Percentiles rank a stretch among this genome's conserved stretches.
Evolutionary conservation across 2,888 invertebrate genomes (phyloP).

Genomic region (Zhengitettix transpicula): DNA sequence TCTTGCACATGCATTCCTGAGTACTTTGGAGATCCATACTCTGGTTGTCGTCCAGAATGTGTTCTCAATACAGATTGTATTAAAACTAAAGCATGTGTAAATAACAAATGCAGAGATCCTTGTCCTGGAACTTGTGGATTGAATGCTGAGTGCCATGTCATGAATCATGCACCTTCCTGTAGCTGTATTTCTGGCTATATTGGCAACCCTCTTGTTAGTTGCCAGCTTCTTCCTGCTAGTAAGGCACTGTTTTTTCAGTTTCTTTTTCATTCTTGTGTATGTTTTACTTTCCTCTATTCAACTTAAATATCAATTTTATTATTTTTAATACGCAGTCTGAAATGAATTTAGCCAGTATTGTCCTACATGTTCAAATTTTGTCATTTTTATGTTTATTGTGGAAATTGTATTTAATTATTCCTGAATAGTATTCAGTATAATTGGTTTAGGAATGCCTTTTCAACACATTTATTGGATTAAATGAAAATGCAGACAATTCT

Average conservation of each 20-base stretch:
- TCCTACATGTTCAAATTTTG: too few species aligned
- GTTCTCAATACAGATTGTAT: slow-evolving; percentile 68
- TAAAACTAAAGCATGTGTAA: slow-evolving; percentile 58
- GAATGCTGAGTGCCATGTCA: slow-evolving; percentile 61
- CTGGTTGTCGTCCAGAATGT: slow-evolving; percentile 72
- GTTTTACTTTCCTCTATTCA: too few species aligned
- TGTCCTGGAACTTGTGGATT: slow-evolving; percentile 69
- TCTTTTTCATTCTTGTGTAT: too few species aligned
- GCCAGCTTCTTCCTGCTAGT: slow-evolving; percentile 23
- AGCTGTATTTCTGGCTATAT: slow-evolving; percentile 59
- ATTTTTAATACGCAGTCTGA: too few species aligned
- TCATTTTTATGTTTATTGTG: too few species aligned
- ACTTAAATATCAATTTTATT: too few species aligned
- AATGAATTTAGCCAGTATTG: too few species aligned
- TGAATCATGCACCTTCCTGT: slow-evolving; percentile 70
- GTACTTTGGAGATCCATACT: slow-evolving; percentile 76
- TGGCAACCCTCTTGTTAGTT: slow-evolving; percentile 48
- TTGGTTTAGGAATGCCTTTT: too few species aligned
- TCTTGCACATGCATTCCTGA: slow-evolving; percentile 67
- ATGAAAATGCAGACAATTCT: too few species aligned
- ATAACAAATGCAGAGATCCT: slow-evolving; percentile 72
- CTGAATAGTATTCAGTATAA: too few species aligned
- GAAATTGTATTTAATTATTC: too few species aligned
- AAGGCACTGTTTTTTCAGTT: neutral
- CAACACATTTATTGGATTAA: too few species aligned